Evolutionary conservation across 2,113 vertebrate genomes (phyloP), one percentile per base, ranked within the genome.

Genomic region (Chloebia gouldiae): DNA sequence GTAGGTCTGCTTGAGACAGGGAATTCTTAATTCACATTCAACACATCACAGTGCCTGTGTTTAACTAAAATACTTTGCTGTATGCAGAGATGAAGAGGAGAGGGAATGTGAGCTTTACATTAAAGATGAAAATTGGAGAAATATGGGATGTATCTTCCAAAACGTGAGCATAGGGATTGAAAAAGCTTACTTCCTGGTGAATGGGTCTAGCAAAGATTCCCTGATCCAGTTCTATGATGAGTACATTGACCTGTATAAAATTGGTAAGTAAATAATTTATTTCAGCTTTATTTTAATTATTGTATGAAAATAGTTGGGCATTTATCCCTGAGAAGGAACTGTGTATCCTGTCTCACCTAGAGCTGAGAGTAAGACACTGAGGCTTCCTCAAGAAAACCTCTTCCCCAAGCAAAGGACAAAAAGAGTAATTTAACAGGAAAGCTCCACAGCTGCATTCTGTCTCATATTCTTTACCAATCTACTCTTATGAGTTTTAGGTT

Each of bases 31-130:
- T 80, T 71, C 45, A 72, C 50, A 25, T 24, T 69, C 10, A 24
- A 6, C 17, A 39, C 5, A n/a, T 39, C 20, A 7, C 40, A 19
- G 11, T 68, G 24, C 3, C 11, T 14, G 4, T 1, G 1, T 77
- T 75, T 75, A 64, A 88, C 71, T 45, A 35, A 59, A 68, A 59
- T 59, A 3, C 7, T 5, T 90, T 90, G 17, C 18, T 42, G 7
- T 64, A 27, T 56, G 4, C 91, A 97, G 97, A 42, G 40, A 42
- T 13, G 40, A 42, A 13, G 13, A 42, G 13, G 13, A 42, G 2
- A 60, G 1, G 22, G 77, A 93, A 28, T 98, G 98, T 71, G 69
- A 96, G 17, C n/a, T 24, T 33, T 98, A 98, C 37, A 47, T 90
- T 7, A 20, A 13, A 11, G 95, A 92, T 21, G 19, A 76, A 15